Percentiles rank a stretch among this genome's conserved stretches.
phyloP scores from a whole-genome alignment of 2,888 invertebrate species.

The Apoda limacodes region DNA sequence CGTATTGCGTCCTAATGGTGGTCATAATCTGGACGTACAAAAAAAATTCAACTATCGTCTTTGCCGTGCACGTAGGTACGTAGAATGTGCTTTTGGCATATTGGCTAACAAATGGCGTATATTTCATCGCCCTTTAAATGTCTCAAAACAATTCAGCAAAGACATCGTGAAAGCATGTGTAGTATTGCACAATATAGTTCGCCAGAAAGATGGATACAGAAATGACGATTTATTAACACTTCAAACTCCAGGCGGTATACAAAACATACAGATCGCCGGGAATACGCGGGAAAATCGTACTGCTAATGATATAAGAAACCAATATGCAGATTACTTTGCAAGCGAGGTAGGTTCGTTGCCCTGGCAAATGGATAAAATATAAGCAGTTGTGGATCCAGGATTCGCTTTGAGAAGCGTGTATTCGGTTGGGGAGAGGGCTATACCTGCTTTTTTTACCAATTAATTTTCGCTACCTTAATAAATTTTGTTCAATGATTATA shows the following conservation, averaged over 20 bases:
- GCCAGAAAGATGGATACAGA: conserved; percentile 10
- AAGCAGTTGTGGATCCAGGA: no score
- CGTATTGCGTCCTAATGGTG: conserved; percentile 15
- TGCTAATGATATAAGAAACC: conserved; percentile 17
- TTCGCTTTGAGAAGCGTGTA: no score
- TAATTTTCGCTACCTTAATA: no score
- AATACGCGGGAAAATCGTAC: conserved; percentile 12
- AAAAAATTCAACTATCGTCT: conserved; percentile 22
- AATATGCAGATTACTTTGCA: conserved; percentile 17
- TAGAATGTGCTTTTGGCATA: conserved; percentile 24
- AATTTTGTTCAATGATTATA: no score
- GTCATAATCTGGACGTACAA: conserved; percentile 15
- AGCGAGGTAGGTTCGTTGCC: conserved; percentile 16
- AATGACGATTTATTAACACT: conserved; percentile 9
- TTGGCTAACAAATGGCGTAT: conserved; percentile 31
- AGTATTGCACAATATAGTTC: conserved; percentile 20
- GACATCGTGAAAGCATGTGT: conserved; percentile 25
- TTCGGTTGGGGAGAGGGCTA: no score
- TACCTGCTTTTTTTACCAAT: no score
- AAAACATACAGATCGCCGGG: conserved; percentile 6
- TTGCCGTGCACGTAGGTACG: conserved; percentile 19
- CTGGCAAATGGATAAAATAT: conserved; percentile 19
- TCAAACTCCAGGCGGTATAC: conserved; percentile 6
- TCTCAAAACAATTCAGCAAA: conserved; percentile 21
- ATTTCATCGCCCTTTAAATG: conserved; percentile 27